Conservation (phyloP, 2,797 vertebrate genomes). For the Helicolenus hilgendorfi region DNA sequence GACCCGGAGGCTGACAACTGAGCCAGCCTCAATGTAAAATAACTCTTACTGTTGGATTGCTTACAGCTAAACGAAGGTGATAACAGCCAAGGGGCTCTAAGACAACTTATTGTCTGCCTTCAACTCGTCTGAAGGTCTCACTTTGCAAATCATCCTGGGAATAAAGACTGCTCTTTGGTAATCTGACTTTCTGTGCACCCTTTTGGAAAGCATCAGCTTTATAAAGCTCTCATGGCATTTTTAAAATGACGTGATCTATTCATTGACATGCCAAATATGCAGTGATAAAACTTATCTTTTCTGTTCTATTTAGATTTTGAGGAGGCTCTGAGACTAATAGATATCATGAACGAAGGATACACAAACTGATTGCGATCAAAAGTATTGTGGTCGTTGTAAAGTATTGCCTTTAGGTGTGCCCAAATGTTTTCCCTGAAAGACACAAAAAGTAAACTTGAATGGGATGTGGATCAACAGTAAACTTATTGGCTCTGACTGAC, state of each 20-base stretch:
- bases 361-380: neutral
- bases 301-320: neutral
- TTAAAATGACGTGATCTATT: neutral
- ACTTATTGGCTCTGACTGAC: neutral
- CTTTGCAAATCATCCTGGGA: slow-evolving; percentile 30
- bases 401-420: neutral
- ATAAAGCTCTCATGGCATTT: neutral
- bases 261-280: neutral
- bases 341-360: neutral
- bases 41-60: neutral
- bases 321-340: neutral
- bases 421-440: neutral
- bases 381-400: neutral
- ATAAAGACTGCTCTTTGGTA: neutral
- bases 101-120: slow-evolving; percentile 14
- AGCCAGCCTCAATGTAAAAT: neutral
- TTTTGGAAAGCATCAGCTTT: neutral
- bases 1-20: neutral
- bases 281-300: neutral
- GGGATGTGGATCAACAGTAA: neutral
- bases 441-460: neutral
- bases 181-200: neutral
- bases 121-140: slow-evolving; percentile 19
- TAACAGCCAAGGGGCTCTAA: slow-evolving; percentile 15
- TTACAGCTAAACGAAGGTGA: slow-evolving; percentile 16